Evolutionary conservation across 64 coral and sea anemone genomes (phyloP).

Genomic region (Cladopsammia gracilis): DNA sequence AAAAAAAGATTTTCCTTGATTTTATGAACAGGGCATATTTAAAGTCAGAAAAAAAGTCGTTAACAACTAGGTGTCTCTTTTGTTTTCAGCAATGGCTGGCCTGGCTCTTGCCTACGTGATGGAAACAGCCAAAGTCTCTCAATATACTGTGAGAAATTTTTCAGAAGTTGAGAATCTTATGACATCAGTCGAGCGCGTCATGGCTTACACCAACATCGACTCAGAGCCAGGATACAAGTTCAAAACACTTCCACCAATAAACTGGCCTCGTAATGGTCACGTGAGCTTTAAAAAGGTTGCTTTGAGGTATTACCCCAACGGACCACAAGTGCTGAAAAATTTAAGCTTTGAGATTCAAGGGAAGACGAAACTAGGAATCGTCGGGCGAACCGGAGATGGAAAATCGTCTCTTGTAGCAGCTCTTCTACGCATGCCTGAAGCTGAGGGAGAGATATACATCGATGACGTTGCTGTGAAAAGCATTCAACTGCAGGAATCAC

Average conservation of each 20-base stretch:
- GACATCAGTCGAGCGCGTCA: slow-evolving; percentile 38
- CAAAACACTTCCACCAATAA: slow-evolving; percentile 6
- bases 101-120: slow-evolving; percentile 8
- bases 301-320: slow-evolving; percentile 20
- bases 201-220: slow-evolving; percentile 15
- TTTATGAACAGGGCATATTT: background rate
- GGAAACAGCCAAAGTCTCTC: background rate
- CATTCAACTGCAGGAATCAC: slow-evolving; percentile 16
- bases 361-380: slow-evolving; percentile 5
- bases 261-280: slow-evolving; percentile 38
- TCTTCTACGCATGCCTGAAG: slow-evolving; percentile 60
- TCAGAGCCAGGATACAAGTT: slow-evolving; percentile 30
- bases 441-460: slow-evolving; percentile 57
- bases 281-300: slow-evolving; percentile 21
- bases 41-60: background rate
- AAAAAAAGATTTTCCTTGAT: too few species aligned
- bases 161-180: slow-evolving; percentile 25
- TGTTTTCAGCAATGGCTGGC: background rate
- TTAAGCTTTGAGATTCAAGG: slow-evolving; percentile 16
- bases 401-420: slow-evolving; percentile 74
- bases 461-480: slow-evolving; percentile 30
- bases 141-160: background rate
- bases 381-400: slow-evolving; percentile 21
- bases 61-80: background rate
- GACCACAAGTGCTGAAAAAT: slow-evolving; percentile 31